Evolutionary conservation across 1,140 invertebrate species (phyloP).

Genomic region (Scaptomyza graminum): DNA sequence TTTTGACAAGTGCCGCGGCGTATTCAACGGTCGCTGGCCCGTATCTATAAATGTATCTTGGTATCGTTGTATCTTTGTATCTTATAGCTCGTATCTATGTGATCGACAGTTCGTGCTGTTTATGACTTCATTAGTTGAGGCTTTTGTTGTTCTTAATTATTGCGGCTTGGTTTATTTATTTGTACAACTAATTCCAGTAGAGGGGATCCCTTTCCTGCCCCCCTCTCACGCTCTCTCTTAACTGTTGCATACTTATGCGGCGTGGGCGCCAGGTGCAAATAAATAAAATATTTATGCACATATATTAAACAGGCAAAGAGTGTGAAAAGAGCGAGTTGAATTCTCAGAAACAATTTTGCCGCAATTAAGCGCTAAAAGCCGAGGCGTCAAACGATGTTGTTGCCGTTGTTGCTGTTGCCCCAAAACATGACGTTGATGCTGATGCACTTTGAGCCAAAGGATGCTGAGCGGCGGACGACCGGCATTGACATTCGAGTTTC

Average conservation of each 20-base stretch:
- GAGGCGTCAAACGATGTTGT: background rate
- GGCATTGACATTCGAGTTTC: slow-evolving; percentile 75
- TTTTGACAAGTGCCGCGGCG: slow-evolving; percentile 75
- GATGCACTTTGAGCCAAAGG: slow-evolving; percentile 39
- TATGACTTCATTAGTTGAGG: slow-evolving; percentile 72
- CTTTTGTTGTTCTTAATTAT: slow-evolving; percentile 82
- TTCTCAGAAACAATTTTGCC: slow-evolving; percentile 47
- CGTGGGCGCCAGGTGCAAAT: slow-evolving; percentile 32
- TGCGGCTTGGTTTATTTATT: slow-evolving; percentile 65
- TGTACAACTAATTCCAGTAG: slow-evolving; percentile 70
- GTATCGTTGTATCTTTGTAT: slow-evolving; percentile 24
- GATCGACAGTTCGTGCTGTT: slow-evolving; percentile 54
- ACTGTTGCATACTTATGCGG: slow-evolving; percentile 21
- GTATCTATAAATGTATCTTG: slow-evolving; percentile 18
- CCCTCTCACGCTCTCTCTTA: slow-evolving; percentile 1
- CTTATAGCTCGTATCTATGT: slow-evolving; percentile 13
- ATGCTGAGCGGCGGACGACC: slow-evolving; percentile 5
- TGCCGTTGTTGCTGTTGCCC: background rate
- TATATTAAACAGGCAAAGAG: slow-evolving; percentile 15
- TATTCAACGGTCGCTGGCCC: slow-evolving; percentile 47
- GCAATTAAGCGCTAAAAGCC: slow-evolving; percentile 53
- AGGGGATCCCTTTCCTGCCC: slow-evolving; percentile 3
- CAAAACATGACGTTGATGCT: slow-evolving; percentile 57
- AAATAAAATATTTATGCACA: slow-evolving; percentile 20
- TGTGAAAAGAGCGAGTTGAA: background rate